A percentile compares a stretch with the other conserved stretches of the same genome.
phyloP scores from a whole-genome alignment of 64 coral and sea anemone genomes.

The Pocillopora damicornis region DNA sequence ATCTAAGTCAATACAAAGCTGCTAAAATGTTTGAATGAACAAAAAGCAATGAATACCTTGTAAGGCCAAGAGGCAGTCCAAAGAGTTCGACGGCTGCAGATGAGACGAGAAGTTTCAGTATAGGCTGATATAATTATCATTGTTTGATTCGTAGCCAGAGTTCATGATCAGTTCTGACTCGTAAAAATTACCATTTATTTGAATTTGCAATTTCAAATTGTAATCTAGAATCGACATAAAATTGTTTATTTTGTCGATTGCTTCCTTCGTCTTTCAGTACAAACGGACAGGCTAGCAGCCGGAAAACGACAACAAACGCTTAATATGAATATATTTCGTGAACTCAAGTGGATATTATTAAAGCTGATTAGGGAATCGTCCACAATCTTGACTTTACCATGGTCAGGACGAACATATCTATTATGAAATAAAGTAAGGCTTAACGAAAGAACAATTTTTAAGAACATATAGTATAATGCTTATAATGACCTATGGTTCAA shows the following conservation, averaged over 20 bases:
- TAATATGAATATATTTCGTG: neutral
- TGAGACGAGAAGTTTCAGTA: neutral
- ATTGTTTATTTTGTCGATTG: constrained; percentile 3
- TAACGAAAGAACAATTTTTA: neutral
- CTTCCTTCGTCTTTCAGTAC: neutral
- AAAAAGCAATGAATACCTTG: neutral
- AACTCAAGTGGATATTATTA: no score
- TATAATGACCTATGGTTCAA: neutral
- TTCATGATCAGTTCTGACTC: neutral
- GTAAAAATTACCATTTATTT: neutral
- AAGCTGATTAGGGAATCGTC: neutral
- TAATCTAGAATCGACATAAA: neutral
- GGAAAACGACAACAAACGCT: neutral
- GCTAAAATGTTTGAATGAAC: neutral
- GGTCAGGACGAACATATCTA: neutral
- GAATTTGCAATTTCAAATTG: neutral
- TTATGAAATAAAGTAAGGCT: neutral
- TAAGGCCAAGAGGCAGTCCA: neutral
- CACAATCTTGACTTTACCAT: neutral
- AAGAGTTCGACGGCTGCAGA: neutral
- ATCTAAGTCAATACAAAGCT: neutral
- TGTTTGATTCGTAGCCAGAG: neutral
- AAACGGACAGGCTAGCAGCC: neutral
- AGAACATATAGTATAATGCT: neutral
- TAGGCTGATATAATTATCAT: neutral